Evolutionary conservation across 37 sponge, comb jelly and placozoan genomes (phyloP), one percentile per base, ranked within the genome.

Genomic region (Haliclona indistincta): DNA sequence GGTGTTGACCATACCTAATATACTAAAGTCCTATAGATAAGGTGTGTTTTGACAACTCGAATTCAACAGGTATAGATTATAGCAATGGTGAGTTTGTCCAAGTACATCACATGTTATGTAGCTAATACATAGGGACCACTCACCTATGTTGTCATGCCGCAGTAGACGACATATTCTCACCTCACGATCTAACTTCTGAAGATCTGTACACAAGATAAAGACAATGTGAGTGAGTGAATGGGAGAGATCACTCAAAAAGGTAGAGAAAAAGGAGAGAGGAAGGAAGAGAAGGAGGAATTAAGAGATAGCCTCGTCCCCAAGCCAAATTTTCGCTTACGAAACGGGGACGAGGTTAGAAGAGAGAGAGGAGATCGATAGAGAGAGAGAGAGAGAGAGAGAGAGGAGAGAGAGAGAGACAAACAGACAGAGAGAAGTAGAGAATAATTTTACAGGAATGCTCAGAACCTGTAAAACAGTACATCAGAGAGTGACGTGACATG

Each of bases 151-250:
- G 32, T 38, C 34, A 44, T 91, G 91, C 11, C 75, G 49, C 32
- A 97, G 70, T 52, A 67, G 64, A 4, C 80, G 70, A 75, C 97
- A 97, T 7, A 97, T 82, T 15, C 91, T 77, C 10, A 73, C 91
- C 75, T 97, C 97, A 30, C 94, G 56, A 61, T 97, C 94, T 63
- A 97, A 71, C 75, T 93, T 93, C 41, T 76, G 76, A 40, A 70
- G 63, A 30, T 93, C 97, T 94, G 66, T 22, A 28, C 26, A 34
- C 5, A 29, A 45, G 34, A 34, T 26, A 64, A 65, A 49, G 28
- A n/a, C 15, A 17, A 49, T 49, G 52, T 19, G 52, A 17, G 52
- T 19, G 52, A 17, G 52, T 11, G 11, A 17, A 17, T 11, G 17
- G 11, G 52, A 49, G 52, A 17, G n/a, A n/a, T n/a, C n/a, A n/a